These are phyloP conservation scores for Crotalus viridis DNA, from an alignment of 2,113 vertebrate species.

Conservation along the genomic window DNA sequence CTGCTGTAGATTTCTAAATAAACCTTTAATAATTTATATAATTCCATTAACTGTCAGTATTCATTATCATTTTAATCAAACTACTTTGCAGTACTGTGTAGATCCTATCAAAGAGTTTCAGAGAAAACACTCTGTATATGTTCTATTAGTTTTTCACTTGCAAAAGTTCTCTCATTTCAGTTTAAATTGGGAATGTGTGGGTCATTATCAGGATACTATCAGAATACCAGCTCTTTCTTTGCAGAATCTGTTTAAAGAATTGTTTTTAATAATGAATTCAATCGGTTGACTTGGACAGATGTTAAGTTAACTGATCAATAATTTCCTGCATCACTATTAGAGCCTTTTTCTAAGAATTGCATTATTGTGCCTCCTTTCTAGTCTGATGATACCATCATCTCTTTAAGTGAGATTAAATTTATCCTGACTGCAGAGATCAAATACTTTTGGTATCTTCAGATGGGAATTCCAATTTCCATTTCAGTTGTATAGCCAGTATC, in stretches of 20 bases:
- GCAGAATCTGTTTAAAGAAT: background rate
- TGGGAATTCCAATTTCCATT: background rate
- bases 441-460: background rate
- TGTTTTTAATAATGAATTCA: background rate
- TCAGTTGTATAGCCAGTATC: background rate
- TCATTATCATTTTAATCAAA: background rate
- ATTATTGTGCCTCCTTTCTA: background rate
- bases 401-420: background rate
- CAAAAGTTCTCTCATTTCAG: background rate
- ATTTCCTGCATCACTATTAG: background rate
- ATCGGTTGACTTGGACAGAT: background rate
- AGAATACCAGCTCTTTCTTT: background rate
- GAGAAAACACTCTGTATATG: background rate
- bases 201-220: background rate
- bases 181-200: background rate
- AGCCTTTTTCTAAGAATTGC: background rate
- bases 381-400: background rate
- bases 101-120: background rate
- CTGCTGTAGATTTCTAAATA: background rate
- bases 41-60: background rate
- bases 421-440: background rate
- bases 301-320: background rate
- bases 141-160: background rate
- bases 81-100: background rate
- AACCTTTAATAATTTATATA: background rate